Evolutionary conservation across 2,797 vertebrate genomes (phyloP).

Genomic region (Mus spretus): DNA sequence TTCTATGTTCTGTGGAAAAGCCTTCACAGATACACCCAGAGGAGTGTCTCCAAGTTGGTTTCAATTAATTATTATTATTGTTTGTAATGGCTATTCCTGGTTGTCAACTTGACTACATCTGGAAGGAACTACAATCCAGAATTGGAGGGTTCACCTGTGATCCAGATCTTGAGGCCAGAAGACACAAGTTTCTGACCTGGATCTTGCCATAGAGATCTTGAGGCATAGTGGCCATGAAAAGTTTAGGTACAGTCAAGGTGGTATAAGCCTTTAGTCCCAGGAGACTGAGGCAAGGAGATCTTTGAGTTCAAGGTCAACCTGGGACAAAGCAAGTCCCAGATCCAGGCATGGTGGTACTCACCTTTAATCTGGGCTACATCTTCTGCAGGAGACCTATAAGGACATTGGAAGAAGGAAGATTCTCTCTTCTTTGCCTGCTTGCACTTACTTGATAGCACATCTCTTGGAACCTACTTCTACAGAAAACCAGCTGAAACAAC

Average conservation of each 20-base stretch:
- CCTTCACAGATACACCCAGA: neutral
- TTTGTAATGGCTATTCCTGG: neutral
- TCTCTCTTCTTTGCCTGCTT: no score
- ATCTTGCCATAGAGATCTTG: neutral
- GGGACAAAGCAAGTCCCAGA: no score
- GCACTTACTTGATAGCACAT: no score
- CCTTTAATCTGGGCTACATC: no score
- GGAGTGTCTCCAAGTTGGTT: neutral
- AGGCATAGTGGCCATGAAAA: neutral
- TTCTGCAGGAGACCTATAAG: no score
- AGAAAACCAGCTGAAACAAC: no score
- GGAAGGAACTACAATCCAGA: neutral
- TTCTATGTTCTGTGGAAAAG: neutral
- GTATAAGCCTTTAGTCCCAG: neutral
- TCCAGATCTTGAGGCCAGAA: neutral
- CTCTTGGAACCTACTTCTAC: no score
- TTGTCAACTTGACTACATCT: neutral
- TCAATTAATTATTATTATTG: neutral
- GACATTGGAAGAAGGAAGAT: no score
- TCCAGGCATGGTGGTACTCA: no score
- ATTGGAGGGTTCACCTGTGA: neutral
- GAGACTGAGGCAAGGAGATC: no score
- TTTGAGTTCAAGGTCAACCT: no score
- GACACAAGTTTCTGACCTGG: neutral
- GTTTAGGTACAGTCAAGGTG: neutral